Base-by-base conservation (phyloP, 1,140 invertebrate genomes). In the Idris sp. region DNA sequence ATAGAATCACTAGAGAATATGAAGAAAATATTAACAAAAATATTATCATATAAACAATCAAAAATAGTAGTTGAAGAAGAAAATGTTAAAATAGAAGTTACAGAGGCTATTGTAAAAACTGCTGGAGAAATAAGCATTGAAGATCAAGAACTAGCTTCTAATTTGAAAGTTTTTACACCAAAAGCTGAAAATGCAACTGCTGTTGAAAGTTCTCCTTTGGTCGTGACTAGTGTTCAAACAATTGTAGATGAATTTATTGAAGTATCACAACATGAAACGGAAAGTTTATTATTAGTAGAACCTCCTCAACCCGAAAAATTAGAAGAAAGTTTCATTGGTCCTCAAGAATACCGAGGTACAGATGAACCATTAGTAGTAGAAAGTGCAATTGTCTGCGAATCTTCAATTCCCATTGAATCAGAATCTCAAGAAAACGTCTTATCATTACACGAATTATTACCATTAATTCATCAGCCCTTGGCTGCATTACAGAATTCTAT, bases 241-340 rank as follows among this genome's bases (percentile, higher is more conserved):
- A 77, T 85, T 2, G 58, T 81, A 2, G 83, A 86, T 46, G 84
- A 86, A 49, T 59, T 83, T 3, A 77, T 85, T 19, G 80, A 85
- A 62, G 65, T 85, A 6, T 83, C 84, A 2, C 68, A 81, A 40
- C 76, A 78, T 9, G 77, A 84, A 72, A 74, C 78, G 0, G 82
- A 84, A 31, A 83, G 76, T 33, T 48, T 84, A 14, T 19, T 77
- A 6, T 56, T 76, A 13, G 9, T 81, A 10, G 41, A 83, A 54
- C 5, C 38, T 33, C 13, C 53, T 1, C n/a, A 19, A 0, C 16
- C n/a, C n/a, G n/a, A 71, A 31, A n/a, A 8, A 7, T 8, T 14
- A 26, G n/a, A 25, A 22, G 3, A 25, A 46, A 22, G 51, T 18
- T 10, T 13, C 26, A 16, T 46, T 7, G 30, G 1, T 16, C 10